Base-by-base conservation (phyloP, 2,797 vertebrate species). In the Acropternis orthonyx region DNA sequence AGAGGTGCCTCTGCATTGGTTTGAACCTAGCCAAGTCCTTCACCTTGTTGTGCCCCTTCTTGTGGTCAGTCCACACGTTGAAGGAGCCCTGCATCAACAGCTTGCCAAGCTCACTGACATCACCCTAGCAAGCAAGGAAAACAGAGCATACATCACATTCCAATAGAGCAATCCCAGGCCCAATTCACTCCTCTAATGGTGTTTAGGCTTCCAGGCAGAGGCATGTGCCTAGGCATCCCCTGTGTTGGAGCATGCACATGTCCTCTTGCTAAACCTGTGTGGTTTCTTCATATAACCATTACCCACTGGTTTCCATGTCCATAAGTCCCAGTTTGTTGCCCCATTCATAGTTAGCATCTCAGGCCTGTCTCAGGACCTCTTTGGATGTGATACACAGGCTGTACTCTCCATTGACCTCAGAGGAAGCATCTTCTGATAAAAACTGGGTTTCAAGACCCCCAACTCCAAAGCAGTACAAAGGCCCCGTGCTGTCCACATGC, bases 1-100 rank as follows among this genome's bases (percentile, higher is more conserved):
- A 99, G 65, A 99, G 98, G 80, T 99, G 99, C 48, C 99, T 98
- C 96, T 99, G 99, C 98, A 99, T 99, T 10, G 99, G 99, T 94
- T 99, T 99, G 89, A 99, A 99, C 63, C 99, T 97, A 9, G 99
- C 99, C 96, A 99, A 96, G 95, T 99, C 99, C 97, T 99, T 99
- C 89, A 99, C 99, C 97, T 99, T 99, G 96, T 98, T 99, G 96
- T 99, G 99, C 24, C 98, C 99, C 89, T 98, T 99, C 96, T 99
- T 99, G 97, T 99, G 99, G 89, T 99, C 98, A 2, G 99, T 99
- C 99, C 99, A 99, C 62, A 99, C 98, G 0, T 98, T 99, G 95
- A 99, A 99, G 20, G 99, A 99, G 32, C 98, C 98, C 67, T 99
- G 98, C 98, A 99, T 99, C 85, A 99, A 97, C 83, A 99, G 98